Base-by-base conservation (phyloP, 1,140 invertebrate species). In the Drosophila mayri region DNA sequence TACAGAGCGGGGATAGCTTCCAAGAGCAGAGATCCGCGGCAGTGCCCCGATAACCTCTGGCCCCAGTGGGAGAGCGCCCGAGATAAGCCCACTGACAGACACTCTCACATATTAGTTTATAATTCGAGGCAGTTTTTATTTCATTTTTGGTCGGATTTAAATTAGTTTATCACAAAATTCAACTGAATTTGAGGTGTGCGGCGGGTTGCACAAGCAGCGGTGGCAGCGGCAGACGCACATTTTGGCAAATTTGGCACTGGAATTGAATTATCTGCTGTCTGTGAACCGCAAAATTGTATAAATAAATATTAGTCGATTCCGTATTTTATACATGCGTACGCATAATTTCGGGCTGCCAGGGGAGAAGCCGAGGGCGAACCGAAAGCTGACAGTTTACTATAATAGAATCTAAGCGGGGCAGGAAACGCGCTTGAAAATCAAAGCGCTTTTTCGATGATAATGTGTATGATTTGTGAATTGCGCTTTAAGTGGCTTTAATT, bases 281-380 rank as follows among this genome's bases (percentile, higher is more conserved):
- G 81, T 84, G 61, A 72, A 67, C 81, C 81, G 63, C 81, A 84
- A 84, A 84, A 84, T 84, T 84, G 81, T 66, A 84, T 84, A 84
- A 84, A 84, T 84, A 84, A 84, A 84, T 84, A 84, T 84, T 84
- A 84, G 81, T 84, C 77, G 66, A 84, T 84, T 83, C 70, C 57
- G 67, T 71, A 79, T 83, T 76, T 79, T 46, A 32, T 72, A 50
- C 81, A 83, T 71, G 81, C 50, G 66, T 25, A 61, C 55, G 72
- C 81, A 84, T 79, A 79, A 84, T 84, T 76, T 62, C 5, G 16
- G 32, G 32, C 50, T 65, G 43, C 37, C 64, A 63, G 46, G 20
- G 60, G 30, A 38, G 22, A 55, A 25, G 49, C 46, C 41, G 50
- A 35, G 54, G 49, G 65, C 49, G 41, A 35, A 12, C 35, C 52